Evolutionary conservation across 1,140 invertebrate genomes (phyloP).

Genomic region (Scylla paramamosain): DNA sequence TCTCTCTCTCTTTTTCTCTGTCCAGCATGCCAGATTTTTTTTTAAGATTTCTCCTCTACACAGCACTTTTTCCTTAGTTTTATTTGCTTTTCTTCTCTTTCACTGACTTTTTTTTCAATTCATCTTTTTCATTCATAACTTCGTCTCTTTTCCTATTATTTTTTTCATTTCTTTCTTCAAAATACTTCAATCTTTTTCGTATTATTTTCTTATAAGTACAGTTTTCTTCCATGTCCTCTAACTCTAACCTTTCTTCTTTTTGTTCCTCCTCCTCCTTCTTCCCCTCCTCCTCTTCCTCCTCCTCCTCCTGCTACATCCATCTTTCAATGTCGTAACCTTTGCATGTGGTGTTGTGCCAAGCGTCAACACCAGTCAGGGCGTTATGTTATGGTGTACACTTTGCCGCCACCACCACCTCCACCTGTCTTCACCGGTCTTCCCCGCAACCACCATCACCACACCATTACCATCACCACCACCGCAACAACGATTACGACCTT

Average conservation of each 20-base stretch:
- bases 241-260: background rate
- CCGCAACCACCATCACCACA: no score
- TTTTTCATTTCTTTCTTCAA: background rate
- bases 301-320: background rate
- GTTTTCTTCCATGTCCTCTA: background rate
- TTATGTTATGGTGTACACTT: no score
- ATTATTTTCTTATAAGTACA: no score
- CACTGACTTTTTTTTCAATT: background rate
- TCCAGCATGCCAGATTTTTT: background rate
- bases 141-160: background rate
- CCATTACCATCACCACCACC: no score
- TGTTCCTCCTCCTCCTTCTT: background rate
- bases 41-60: background rate
- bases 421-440: no score
- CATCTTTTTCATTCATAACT: background rate
- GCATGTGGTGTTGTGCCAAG: no score
- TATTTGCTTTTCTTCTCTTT: background rate
- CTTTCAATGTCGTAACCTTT: no score
- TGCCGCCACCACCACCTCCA: no score
- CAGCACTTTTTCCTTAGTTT: background rate
- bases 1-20: no score
- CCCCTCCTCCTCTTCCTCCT: background rate
- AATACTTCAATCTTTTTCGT: no score
- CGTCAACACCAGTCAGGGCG: no score
- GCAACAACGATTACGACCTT: no score